A percentile compares a stretch with the other conserved stretches of the same genome.
Evolutionary conservation across 2,113 vertebrate genomes (phyloP).

Genomic region (Prunella himalayana): DNA sequence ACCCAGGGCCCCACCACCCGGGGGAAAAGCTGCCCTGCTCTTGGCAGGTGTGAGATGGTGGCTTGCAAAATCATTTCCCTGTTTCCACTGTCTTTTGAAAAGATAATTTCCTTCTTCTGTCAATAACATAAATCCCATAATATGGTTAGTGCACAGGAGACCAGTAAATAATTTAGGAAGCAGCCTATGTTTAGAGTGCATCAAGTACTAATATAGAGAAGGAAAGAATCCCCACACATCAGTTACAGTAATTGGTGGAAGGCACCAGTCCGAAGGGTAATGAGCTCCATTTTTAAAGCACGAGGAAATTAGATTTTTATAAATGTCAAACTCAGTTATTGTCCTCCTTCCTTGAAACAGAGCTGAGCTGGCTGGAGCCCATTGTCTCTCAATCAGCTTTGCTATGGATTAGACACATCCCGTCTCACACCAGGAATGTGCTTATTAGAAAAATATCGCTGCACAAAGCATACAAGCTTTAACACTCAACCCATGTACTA

Average conservation of each 20-base stretch:
- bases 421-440: slow-evolving; percentile 72
- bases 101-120: neutral
- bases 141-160: neutral
- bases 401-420: slow-evolving; percentile 71
- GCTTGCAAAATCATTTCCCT: neutral
- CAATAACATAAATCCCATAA: slow-evolving; percentile 6
- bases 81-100: neutral
- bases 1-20: accelerated
- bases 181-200: neutral
- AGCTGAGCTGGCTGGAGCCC: slow-evolving; percentile 66
- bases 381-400: slow-evolving; percentile 73
- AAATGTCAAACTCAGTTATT: slow-evolving; percentile 73
- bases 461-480: slow-evolving; percentile 57
- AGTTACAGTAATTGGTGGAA: slow-evolving; percentile 48
- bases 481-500: slow-evolving; percentile 37
- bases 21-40: neutral
- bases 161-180: slow-evolving; percentile 58
- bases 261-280: slow-evolving; percentile 33
- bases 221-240: neutral
- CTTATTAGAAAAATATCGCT: slow-evolving; percentile 59
- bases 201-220: slow-evolving; percentile 29
- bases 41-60: neutral
- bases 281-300: slow-evolving; percentile 64
- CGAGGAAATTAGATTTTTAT: slow-evolving; percentile 71
- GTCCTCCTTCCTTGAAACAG: slow-evolving; percentile 68